Evolutionary conservation across 2,797 vertebrate species (phyloP).

Genomic region (Thunnus albacares): DNA sequence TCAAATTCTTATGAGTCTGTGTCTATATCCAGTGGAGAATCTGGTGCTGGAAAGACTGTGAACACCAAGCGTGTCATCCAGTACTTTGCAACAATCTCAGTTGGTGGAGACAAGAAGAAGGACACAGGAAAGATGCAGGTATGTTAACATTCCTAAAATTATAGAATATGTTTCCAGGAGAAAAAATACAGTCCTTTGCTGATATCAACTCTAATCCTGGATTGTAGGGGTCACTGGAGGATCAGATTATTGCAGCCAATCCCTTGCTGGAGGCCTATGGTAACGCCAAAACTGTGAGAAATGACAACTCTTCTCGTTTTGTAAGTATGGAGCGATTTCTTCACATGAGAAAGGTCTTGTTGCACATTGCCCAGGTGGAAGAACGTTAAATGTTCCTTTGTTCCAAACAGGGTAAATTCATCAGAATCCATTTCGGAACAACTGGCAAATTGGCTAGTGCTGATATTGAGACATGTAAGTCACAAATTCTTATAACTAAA

Average conservation of each 20-base stretch:
- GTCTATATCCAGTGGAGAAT: constrained; percentile 81
- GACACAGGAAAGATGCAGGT: constrained; percentile 39
- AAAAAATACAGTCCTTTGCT: not conserved
- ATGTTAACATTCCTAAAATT: not conserved
- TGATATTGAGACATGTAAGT: constrained; percentile 93
- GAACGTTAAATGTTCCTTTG: not conserved
- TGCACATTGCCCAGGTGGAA: not conserved
- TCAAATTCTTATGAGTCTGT: constrained; percentile 21
- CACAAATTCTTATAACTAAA: not conserved
- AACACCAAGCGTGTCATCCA: constrained; percentile 89
- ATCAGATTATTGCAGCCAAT: constrained; percentile 89
- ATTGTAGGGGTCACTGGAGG: constrained; percentile 88
- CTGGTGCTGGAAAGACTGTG: constrained; percentile 88
- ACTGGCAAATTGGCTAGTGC: constrained; percentile 92
- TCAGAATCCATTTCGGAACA: constrained; percentile 78
- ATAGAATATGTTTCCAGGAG: not conserved
- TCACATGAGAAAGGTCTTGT: not conserved
- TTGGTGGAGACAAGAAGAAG: constrained; percentile 73
- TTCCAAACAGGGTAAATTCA: constrained; percentile 88
- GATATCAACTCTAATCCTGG: constrained; percentile 2
- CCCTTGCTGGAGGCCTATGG: constrained; percentile 92
- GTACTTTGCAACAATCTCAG: constrained; percentile 86
- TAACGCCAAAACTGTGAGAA: constrained; percentile 94
- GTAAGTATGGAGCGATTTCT: constrained; percentile 75
- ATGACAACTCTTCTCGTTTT: constrained; percentile 94